Base-by-base conservation (phyloP, 2,888 invertebrate species). In the Corbicula japonica region DNA sequence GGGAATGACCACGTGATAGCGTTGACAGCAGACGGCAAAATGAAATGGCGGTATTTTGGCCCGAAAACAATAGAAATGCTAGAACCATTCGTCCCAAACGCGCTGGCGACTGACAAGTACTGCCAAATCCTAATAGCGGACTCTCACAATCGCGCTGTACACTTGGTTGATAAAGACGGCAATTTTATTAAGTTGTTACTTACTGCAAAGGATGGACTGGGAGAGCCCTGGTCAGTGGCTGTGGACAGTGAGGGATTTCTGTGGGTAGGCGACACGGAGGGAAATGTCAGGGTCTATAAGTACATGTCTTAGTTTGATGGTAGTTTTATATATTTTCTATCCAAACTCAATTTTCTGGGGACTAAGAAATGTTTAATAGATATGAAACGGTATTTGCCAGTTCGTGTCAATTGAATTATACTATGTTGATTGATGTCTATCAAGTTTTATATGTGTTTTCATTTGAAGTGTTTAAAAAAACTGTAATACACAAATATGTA, bases 211-310 rank as follows among this genome's bases (percentile, higher is more conserved):
- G 77, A 83, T 50, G 80, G 80, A 8, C 60, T 83, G 5, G 80
- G 83, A 18, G 83, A 83, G 66, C 83, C 83, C 10, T 83, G 83
- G 83, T 75, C 83, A 15, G 80, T 83, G 0, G 83, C 83, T 34
- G 80, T 83, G 6, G 83, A 83, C 50, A 76, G 60, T 35, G 83
- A 83, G 30, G 80, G 80, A 5, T 83, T 80, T 60, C 58, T 83
- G 1, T 83, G 83, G 83, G 68, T 83, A 4, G 83, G 83, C n/a
- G 80, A 83, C 46, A 83, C 80, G 0, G 76, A 78, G 15, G 83
- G 83, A 21, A 78, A 68, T 30, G 68, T 83, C 3, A 75, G 60
- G 46, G 80, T 83, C 18, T 83, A 73, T 38, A 83, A 83, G 38
- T 83, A 83, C 34, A 82, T 78, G 75, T 76, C 78, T 2, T 82